Percentiles rank a stretch among this genome's conserved stretches.
These are phyloP conservation scores for Dendronephthya gigantea DNA, from an alignment of 64 coral and sea anemone species.

Conservation along the genomic window DNA sequence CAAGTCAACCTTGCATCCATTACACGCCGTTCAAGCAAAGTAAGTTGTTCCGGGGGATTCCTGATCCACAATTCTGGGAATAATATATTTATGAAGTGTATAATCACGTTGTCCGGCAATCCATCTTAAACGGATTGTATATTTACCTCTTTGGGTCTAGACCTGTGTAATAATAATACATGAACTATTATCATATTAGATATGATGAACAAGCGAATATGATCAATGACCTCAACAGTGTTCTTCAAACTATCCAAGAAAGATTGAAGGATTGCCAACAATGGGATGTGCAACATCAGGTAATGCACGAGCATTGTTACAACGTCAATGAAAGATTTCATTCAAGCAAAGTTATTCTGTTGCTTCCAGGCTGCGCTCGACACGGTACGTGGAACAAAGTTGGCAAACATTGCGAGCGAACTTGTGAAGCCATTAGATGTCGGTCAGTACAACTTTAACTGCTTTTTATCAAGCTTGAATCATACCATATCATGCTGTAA, in stretches of 20 bases:
- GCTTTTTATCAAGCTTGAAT: no score
- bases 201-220: slow-evolving; percentile 78
- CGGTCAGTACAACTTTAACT: slow-evolving; percentile 41
- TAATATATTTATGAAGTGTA: no score
- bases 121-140: no score
- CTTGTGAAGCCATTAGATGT: slow-evolving; percentile 74
- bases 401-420: slow-evolving; percentile 53
- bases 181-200: no score
- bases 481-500: neutral
- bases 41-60: slow-evolving; percentile 53
- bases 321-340: neutral
- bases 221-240: slow-evolving; percentile 58
- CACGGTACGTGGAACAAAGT: slow-evolving; percentile 65
- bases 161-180: no score
- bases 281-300: slow-evolving; percentile 91
- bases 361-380: slow-evolving; percentile 59
- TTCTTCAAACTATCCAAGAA: slow-evolving; percentile 60
- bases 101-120: no score
- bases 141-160: no score
- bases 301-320: neutral
- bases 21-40: slow-evolving; percentile 93
- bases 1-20: slow-evolving; percentile 52
- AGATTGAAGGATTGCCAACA: slow-evolving; percentile 80
- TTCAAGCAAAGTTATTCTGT: neutral
- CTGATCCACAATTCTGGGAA: no score